These are phyloP conservation scores for Chlorodrepanis virens DNA, from an alignment of 2,113 vertebrate species.

Conservation along the genomic window DNA sequence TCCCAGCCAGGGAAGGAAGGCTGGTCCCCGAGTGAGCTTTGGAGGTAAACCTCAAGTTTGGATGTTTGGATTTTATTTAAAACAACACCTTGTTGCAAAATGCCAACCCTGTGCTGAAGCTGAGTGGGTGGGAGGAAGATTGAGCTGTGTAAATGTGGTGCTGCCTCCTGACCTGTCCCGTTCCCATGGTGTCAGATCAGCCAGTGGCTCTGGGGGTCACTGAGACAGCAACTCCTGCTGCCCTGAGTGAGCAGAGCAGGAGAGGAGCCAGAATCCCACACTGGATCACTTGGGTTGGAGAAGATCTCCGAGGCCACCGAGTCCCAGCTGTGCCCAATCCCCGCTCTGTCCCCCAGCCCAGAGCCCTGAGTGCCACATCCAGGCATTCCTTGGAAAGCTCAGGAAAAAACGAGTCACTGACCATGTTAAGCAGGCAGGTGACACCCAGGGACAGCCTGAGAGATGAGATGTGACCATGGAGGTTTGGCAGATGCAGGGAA, in stretches of 20 bases:
- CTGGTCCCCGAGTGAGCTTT: accelerated
- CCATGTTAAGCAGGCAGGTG: background rate
- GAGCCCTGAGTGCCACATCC: background rate
- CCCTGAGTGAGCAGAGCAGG: background rate
- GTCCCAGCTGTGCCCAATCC: background rate
- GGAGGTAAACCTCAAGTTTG: background rate
- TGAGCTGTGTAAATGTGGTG: accelerated
- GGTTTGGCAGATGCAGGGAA: background rate
- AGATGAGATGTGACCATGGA: background rate
- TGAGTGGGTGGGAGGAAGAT: background rate
- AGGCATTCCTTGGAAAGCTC: background rate
- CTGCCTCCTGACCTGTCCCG: accelerated
- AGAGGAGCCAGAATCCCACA: background rate
- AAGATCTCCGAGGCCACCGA: background rate
- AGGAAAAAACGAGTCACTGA: background rate
- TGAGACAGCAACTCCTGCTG: background rate
- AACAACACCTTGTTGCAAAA: background rate
- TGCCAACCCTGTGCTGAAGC: background rate
- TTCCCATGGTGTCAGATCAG: too few species aligned
- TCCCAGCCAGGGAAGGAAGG: background rate
- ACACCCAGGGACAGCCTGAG: background rate
- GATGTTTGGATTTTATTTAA: background rate
- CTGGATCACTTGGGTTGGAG: background rate
- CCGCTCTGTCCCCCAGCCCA: background rate
- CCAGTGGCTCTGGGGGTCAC: background rate